Conservation (phyloP, 2,797 vertebrate species). For the Chelidonichthys spinosus region DNA sequence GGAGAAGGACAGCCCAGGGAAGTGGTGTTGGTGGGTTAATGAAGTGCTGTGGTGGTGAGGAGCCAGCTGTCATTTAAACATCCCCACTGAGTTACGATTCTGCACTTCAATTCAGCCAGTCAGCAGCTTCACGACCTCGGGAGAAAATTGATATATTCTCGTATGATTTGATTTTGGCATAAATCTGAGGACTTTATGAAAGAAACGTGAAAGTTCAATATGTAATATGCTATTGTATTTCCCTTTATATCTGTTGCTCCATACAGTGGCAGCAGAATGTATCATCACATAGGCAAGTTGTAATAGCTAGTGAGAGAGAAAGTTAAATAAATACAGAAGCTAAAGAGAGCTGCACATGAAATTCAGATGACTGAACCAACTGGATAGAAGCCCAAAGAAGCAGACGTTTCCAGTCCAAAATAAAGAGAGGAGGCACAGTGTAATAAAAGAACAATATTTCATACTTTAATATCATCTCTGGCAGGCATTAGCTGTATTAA, state of each 20-base stretch:
- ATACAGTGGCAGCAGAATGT: not conserved
- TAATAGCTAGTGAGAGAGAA: not conserved
- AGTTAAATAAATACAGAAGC: not conserved
- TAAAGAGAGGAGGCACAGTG: constrained; percentile 27
- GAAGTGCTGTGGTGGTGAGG: constrained; percentile 38
- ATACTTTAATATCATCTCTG: constrained; percentile 74
- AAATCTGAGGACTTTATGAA: not conserved
- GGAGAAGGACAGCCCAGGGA: not conserved
- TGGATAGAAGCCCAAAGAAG: not conserved
- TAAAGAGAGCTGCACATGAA: not conserved
- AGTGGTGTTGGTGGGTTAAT: constrained; percentile 2
- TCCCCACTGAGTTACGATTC: constrained; percentile 26
- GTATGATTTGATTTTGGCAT: not conserved
- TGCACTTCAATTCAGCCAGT: constrained; percentile 28
- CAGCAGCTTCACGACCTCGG: not conserved
- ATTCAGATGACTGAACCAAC: not conserved
- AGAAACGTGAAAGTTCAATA: not conserved
- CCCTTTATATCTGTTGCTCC: not conserved
- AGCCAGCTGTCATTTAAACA: constrained; percentile 45
- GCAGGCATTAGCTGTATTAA: constrained; percentile 73
- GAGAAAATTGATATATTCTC: not conserved
- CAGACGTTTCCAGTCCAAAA: constrained; percentile 16
- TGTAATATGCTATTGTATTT: not conserved
- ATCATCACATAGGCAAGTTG: not conserved
- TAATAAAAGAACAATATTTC: constrained; percentile 58